These are phyloP conservation scores for Hydriomena furcata DNA, from an alignment of 2,888 invertebrate species.

Conservation along the genomic window DNA sequence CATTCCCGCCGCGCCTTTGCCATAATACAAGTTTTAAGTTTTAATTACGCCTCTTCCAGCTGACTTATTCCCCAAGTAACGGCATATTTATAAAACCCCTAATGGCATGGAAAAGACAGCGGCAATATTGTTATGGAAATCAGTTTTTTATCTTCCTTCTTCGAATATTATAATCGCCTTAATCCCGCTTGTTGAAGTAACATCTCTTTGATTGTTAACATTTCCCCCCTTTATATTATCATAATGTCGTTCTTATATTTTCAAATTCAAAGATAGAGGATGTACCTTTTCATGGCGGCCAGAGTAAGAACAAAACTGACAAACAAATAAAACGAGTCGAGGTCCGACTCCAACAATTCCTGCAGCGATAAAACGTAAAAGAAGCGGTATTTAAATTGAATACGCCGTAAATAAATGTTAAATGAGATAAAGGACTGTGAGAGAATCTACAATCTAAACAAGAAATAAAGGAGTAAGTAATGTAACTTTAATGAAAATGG, in stretches of 20 bases:
- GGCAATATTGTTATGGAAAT: conserved; percentile 46
- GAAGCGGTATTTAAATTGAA: conserved; percentile 79
- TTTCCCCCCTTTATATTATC: conserved; percentile 30
- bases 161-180: conserved; percentile 41
- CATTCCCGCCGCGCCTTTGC: conserved; percentile 59
- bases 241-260: conserved; percentile 28
- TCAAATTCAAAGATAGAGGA: conserved; percentile 20
- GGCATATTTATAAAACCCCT: conserved; percentile 44
- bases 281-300: conserved; percentile 46
- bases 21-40: conserved; percentile 76
- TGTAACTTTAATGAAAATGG: conserved; percentile 73
- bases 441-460: conserved; percentile 74
- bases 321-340: conserved; percentile 70
- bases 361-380: conserved; percentile 73
- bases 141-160: conserved; percentile 39
- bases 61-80: conserved; percentile 51
- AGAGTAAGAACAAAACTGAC: conserved; percentile 64
- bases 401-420: conserved; percentile 79
- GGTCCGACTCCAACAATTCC: conserved; percentile 67
- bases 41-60: conserved; percentile 68
- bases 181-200: conserved; percentile 37
- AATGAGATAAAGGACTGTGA: conserved; percentile 78
- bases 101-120: conserved; percentile 37
- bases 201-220: conserved; percentile 36
- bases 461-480: conserved; percentile 74